Evolutionary conservation across 2,113 vertebrate genomes (phyloP), one percentile per base, ranked within the genome.

Genomic region (Cavia aperea): DNA sequence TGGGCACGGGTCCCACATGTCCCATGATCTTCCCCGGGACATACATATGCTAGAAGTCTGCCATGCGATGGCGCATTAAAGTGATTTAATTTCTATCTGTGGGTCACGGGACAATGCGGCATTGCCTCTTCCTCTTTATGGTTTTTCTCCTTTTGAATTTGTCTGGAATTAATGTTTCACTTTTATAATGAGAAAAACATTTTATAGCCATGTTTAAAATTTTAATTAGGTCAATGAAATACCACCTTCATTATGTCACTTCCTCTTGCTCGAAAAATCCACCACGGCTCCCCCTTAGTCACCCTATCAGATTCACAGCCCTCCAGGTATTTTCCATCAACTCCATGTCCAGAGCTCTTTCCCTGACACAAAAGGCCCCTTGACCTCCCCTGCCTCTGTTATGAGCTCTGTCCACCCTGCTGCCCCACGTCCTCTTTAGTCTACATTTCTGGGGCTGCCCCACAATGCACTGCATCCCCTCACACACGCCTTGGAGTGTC

Each of bases 141-240:
- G 56, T 39, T 93, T 93, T 86, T 54, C 88, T 73, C 83, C 31
- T 62, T 93, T 39, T 49, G 46, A 92, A 68, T 83, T 86, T 86
- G 78, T 39, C 60, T 86, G 33, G 88, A 92, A 90, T 82, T 26
- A 82, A 85, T 78, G 81, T 85, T 88, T 84, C 89, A 86, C 79
- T 93, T 86, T 54, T 72, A 68, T n/a, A 81, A 92, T 43, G 62
- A 88, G 68, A 75, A 93, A 95, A 83, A 79, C 65, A 60, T 78
- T 49, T 49, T 49, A 81, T 14, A 94, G 56, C 16, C 29, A 51
- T 65, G 24, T 58, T 83, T 86, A 89, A 72, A 92, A 21, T 58
- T 85, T 77, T 89, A 87, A 89, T 90, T 79, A 89, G 54, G 36
- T 84, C 90, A 93, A 82, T 81, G 29, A 94, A 95, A 93, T 75